Evolutionary conservation across 2,888 invertebrate genomes (phyloP), one percentile per base, ranked within the genome.

Genomic region (Netelia virgata): DNA sequence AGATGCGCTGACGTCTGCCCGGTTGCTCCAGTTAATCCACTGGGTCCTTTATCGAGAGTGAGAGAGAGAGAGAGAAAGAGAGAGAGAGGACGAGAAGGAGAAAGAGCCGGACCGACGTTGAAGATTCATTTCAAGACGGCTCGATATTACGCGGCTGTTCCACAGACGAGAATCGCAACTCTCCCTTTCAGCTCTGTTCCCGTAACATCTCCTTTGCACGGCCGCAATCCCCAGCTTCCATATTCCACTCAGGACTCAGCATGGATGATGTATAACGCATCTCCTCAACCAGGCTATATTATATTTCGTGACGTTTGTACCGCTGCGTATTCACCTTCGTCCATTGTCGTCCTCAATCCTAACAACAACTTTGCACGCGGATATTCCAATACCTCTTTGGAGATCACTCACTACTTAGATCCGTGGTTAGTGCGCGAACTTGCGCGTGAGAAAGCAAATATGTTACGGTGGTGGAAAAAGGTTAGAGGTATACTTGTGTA

Each of bases 111-210:
- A 85, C 82, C 87, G 89, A 89, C 86, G 86, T 87, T 86, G 89
- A 90, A 90, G 90, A 89, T 89, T 89, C 89, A 90, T 90, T 89
- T 90, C 88, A 89, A 89, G 90, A 89, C 87, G 89, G 61, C 86
- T 88, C 88, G 88, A 91, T 91, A 91, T 90, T 87, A 87, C 89
- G 77, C 59, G 53, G 86, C 81, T 87, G 83, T 84, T 86, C 73
- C 70, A 75, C 79, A 86, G 85, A 75, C 82, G 76, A 84, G 88
- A 88, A 87, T 89, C 86, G 70, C 77, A 77, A 53, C 82, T 63
- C 76, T 81, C 66, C 76, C 36, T 18, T 57, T 57, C 57, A 5
- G 10, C 53, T 18, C 18, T 57, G 18, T 18, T 57, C 16, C 0
- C 16, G 18, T 41, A 61, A 77, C 75, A 66, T 63, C 69, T 82